Base-by-base conservation (phyloP, 37 sponge, comb jelly and placozoan genomes). In the Corticium candelabrum region DNA sequence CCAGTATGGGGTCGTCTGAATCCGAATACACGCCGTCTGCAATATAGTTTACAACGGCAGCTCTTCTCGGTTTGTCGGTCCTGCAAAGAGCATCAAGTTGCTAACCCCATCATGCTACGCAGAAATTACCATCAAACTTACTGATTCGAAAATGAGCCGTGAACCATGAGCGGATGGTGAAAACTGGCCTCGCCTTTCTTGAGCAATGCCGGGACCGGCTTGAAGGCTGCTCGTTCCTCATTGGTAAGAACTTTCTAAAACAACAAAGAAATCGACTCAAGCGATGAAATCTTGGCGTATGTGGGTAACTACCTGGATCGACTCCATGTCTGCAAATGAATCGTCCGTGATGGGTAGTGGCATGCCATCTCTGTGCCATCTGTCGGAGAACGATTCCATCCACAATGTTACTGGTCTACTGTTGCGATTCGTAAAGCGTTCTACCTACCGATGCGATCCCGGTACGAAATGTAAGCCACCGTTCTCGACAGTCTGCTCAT, bases 261-360 rank as follows among this genome's bases (percentile, higher is more conserved):
- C 5, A 34, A 70, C 33, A 35, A 70, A 70, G 5, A 35, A 70
- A 70, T 27, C 21, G 21, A 50, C 15, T 50, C 62, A 27, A 50
- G 11, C 11, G 21, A 50, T 50, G n/a, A 50, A 27, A 50, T 50
- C 21, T 50, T 50, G 15, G 15, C 11, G 11, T 50, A 15, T 70
- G 4, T 34, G 73, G 5, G 5, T 29, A 2, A 30, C 3, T 74
- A 80, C 81, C 7, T 81, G 2, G 40, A 87, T 80, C 1, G 88
- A 87, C 68, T 87, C 79, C 84, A 87, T 87, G 38, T 83, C 75
- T 27, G 70, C 79, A 72, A 87, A 87, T 11, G 72, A 35, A 0
- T 78, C 81, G 68, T 84, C 82, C 1, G 88, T 87, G 34, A 87
- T 87, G 41, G 88, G 88, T 41, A 87, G 77, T 69, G 88, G 88